Base-by-base conservation (phyloP, 2,888 invertebrate genomes). In the Cryptosula pallasiana region DNA sequence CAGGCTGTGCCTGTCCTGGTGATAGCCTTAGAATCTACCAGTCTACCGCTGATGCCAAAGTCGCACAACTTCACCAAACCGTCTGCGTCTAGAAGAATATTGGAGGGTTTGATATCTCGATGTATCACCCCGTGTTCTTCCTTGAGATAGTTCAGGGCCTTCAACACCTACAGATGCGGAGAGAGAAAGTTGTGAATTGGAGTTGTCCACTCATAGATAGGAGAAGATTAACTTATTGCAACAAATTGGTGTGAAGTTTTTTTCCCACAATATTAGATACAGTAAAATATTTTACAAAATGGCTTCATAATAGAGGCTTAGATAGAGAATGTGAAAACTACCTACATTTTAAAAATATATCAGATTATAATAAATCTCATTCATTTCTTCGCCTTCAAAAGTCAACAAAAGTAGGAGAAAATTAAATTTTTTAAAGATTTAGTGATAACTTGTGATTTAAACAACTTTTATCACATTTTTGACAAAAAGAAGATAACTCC, bases 41-140 rank as follows among this genome's bases (percentile, higher is more conserved):
- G 89, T 74, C 95, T 90, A 27, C 98, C 99, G 83, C 97, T 97
- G 84, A 99, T 99, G 77, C 99, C 99, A 88, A 99, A 99, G 89
- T 99, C 99, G 87, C 99, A 99, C 45, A 99, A 88, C 86, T 99
- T 99, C 9, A 99, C 93, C 80, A 92, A 92, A 27, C 98, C 98
- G 81, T 90, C 90, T 86, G 93, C 92, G 86, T 98, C 97, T 78
- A 99, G 88, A 76, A 99, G 88, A 78, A 99, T 99, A 87, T 99
- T 99, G 79, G 97, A 97, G 69, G 99, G 99, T 85, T 98, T 98
- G 72, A 98, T 95, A 87, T 98, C 97, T 84, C 97, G 90, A 86
- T 98, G 98, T 82, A 98, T 98, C 74, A 97, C 95, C 74, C 94
- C 95, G 83, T 97, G 98, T 76, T 89, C 91, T 86, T 96, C 95